Base-by-base conservation (phyloP, 2,797 vertebrate genomes). In the Cuculus canorus region DNA sequence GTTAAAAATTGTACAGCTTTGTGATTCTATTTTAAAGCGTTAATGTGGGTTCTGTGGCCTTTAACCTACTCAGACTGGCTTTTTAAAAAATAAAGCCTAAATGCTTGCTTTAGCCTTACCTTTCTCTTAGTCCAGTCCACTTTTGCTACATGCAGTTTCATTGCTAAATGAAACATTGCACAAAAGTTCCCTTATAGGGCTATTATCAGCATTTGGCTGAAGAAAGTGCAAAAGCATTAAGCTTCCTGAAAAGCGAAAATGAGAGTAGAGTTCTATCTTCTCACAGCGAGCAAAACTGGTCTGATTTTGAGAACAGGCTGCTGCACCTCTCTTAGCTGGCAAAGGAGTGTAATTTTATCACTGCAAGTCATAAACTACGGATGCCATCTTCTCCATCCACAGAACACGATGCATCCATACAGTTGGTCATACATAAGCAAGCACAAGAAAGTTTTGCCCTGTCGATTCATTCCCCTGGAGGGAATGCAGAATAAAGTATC, bases 331-430 rank as follows among this genome's bases (percentile, higher is more conserved):
- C 68, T 68, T 6, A 64, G 50, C 30, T 17, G 10, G 53, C 21
- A 64, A 59, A 47, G 27, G 78, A 2, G 27, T 30, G 50, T 50
- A 22, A 52, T 61, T 83, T 84, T 30, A 71, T 2, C 1, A 28
- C 45, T 25, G 47, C 70, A 57, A 4, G 5, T 30, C 33, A 6
- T 27, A 43, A 39, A 11, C 9, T 35, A 15, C 1, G 1, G 39
- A 24, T 52, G 60, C 27, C 17, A 21, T 18, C 61, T 69, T 70
- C 47, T 78, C 65, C 61, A 63, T 43, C 56, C 53, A 27, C 15
- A 28, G 11, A 59, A 32, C 8, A 11, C 28, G 32, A 10, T 0
- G 2, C n/a, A 75, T 12, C 65, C 50, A 13, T 1, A 41, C 3
- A 61, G 48, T 48, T 50, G 32, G 19, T 2, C 2, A 0, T 9